Evolutionary conservation across 2,888 invertebrate species (phyloP).

Genomic region (Candidula unifasciata): DNA sequence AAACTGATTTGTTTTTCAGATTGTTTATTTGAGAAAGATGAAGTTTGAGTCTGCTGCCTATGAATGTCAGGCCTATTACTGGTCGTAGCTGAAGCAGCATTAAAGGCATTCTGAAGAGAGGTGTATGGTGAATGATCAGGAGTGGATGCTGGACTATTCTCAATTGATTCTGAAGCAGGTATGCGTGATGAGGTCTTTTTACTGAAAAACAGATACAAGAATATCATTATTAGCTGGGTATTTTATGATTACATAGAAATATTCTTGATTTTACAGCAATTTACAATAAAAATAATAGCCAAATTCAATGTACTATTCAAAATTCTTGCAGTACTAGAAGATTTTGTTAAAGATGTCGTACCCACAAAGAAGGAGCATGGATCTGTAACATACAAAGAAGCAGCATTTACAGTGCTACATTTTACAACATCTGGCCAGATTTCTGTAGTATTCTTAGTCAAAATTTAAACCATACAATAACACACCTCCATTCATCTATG

Average conservation of each 20-base stretch:
- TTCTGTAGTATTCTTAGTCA: too few species aligned
- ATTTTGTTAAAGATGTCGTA: too few species aligned
- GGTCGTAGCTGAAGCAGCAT: constrained; percentile 58
- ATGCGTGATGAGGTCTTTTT: constrained; percentile 60
- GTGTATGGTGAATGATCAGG: constrained; percentile 65
- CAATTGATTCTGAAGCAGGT: constrained; percentile 64
- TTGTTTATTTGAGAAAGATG: neutral
- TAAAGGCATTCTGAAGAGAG: constrained; percentile 61
- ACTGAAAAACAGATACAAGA: constrained; percentile 53
- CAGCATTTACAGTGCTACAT: too few species aligned
- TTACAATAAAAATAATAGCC: neutral
- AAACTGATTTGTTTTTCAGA: constrained; percentile 25
- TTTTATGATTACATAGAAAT: neutral
- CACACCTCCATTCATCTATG: too few species aligned
- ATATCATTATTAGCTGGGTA: neutral
- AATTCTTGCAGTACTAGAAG: too few species aligned
- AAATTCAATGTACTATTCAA: too few species aligned
- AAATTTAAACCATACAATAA: too few species aligned
- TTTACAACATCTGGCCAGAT: too few species aligned
- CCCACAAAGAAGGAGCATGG: too few species aligned
- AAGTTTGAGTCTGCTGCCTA: neutral
- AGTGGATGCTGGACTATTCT: constrained; percentile 70
- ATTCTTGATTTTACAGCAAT: neutral
- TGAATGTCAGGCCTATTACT: constrained; percentile 24
- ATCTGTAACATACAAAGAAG: too few species aligned